These are phyloP conservation scores for Fringilla coelebs DNA, from an alignment of 2,797 vertebrate species.

Conservation along the genomic window DNA sequence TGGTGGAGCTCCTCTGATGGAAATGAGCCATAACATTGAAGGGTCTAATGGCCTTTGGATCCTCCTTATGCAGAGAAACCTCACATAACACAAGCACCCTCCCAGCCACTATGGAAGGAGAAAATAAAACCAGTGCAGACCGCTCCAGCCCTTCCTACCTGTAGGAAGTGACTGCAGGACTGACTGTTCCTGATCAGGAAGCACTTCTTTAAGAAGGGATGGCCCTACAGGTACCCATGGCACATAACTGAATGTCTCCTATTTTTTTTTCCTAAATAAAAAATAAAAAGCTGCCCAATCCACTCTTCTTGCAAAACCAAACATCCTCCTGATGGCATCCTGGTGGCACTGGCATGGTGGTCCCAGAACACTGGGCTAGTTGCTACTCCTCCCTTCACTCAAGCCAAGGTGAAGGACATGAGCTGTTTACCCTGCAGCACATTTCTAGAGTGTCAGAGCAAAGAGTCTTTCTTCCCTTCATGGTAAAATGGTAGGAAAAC, in stretches of 20 bases:
- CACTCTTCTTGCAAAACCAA: background rate
- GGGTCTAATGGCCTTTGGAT: background rate
- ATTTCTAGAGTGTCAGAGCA: background rate
- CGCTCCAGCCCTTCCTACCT: background rate
- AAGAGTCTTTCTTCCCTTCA: background rate
- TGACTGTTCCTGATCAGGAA: background rate
- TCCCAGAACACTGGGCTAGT: background rate
- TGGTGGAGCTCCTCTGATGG: background rate
- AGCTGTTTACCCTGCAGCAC: background rate
- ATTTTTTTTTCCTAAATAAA: background rate
- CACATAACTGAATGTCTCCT: background rate
- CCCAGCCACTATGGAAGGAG: background rate
- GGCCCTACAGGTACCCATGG: background rate
- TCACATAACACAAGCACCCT: background rate
- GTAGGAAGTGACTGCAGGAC: background rate
- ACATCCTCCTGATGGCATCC: background rate
- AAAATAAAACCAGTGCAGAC: background rate
- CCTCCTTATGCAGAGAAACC: background rate
- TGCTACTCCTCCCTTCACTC: background rate
- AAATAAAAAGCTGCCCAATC: background rate
- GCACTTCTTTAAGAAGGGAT: background rate
- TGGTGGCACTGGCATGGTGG: background rate
- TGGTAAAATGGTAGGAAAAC: background rate
- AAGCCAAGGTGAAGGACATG: background rate
- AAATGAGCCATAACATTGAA: background rate